Evolutionary conservation across 2,888 invertebrate genomes (phyloP), one percentile per base, ranked within the genome.

Genomic region (Clitarchus hookeri): DNA sequence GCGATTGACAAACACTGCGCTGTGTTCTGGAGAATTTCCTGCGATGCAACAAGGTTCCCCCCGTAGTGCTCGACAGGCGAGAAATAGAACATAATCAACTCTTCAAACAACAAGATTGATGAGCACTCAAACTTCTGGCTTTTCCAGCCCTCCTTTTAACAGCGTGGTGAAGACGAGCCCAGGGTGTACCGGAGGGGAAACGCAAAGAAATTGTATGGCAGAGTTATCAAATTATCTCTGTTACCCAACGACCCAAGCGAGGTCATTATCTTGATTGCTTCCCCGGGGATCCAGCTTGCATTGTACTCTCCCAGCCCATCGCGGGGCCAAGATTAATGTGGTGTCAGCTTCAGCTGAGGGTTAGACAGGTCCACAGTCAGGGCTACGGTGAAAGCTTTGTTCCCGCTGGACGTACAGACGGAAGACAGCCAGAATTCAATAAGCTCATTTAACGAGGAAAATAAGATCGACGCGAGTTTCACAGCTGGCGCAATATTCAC

Each of bases 71-170:
- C 8, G 65, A 65, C 65, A 65, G 65, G 65, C 65, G 23, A 65
- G 65, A 65, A 65, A 65, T 23, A 65, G 65, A 65, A 65, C 65
- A 11, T 65, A 65, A 65, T 65, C 65, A 65, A 65, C 65, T 65
- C 65, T 23, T 65, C 65, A 65, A 65, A 65, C 65, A 65, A 65
- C 65, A 65, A 65, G 65, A 65, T 65, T 65, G 65, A 65, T 65
- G 65, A 65, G 65, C 65, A 65, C 23, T 65, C 65, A n/a, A 65
- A 65, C 65, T 65, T 65, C 12, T 16, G 16, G 48, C 48, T 48
- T 65, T 23, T n/a, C 65, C 65, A 23, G n/a, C 65, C 65, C 48
- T 16, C 48, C 16, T 16, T 65, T 65, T 65, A n/a, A 65, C 16
- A 65, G 65, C 65, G 16, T 11, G 16, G 16, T 65, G 65, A 65